Percentiles rank a stretch among this genome's conserved stretches.
phyloP scores from a whole-genome alignment of 2,888 invertebrate genomes.

The Andrena bucephala region DNA sequence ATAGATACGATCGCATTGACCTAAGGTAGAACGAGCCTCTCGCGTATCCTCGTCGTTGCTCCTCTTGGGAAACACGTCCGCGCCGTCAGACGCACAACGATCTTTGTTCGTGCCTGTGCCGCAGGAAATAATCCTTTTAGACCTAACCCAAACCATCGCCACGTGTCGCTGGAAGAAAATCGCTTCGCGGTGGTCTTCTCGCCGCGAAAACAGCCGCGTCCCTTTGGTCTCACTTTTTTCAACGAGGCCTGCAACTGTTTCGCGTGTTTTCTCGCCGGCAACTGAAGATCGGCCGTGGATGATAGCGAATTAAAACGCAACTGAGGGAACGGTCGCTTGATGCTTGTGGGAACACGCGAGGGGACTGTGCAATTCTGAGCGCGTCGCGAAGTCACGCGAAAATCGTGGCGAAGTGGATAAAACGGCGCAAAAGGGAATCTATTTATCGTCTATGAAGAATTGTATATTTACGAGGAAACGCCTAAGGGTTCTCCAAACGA shows the following conservation, averaged over 20 bases:
- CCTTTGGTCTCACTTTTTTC: slow-evolving; percentile 43
- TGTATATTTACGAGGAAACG: no score
- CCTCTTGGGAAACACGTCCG: slow-evolving; percentile 65
- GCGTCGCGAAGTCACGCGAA: slow-evolving; percentile 5
- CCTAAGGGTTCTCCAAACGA: no score
- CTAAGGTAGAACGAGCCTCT: slow-evolving; percentile 58
- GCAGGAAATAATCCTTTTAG: slow-evolving; percentile 58
- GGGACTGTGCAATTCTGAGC: slow-evolving; percentile 17
- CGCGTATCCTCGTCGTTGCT: slow-evolving; percentile 49
- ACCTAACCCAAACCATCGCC: slow-evolving; percentile 63
- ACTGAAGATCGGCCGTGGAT: slow-evolving; percentile 14
- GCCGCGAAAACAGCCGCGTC: slow-evolving; percentile 28
- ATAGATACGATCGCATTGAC: slow-evolving; percentile 77
- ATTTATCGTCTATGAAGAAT: slow-evolving; percentile 5
- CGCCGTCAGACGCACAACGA: slow-evolving; percentile 45
- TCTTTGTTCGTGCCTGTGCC: slow-evolving; percentile 56
- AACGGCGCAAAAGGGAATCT: not conserved
- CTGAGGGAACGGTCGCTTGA: slow-evolving; percentile 29
- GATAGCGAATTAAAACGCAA: slow-evolving; percentile 45
- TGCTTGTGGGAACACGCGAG: slow-evolving; percentile 43
- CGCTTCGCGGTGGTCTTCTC: slow-evolving; percentile 60
- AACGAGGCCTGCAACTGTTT: slow-evolving; percentile 19
- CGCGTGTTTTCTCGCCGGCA: slow-evolving; percentile 25
- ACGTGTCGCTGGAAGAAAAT: slow-evolving; percentile 55
- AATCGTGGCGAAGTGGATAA: not conserved